Percentiles rank a stretch among this genome's conserved stretches.
phyloP scores from a whole-genome alignment of 2,797 vertebrate genomes.

The Natrix natrix region DNA sequence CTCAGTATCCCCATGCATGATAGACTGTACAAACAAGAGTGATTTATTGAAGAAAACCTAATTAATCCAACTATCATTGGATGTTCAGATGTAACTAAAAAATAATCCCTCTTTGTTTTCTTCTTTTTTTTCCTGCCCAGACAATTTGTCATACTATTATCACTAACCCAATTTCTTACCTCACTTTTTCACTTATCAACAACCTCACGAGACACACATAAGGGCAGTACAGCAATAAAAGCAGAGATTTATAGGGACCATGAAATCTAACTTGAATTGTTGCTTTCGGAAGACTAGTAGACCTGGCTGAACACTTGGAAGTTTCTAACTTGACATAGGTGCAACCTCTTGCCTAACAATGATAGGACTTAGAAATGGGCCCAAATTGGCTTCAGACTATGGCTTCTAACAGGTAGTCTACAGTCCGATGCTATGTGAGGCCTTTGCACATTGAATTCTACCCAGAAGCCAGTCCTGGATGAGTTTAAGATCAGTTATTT shows the following conservation, averaged over 20 bases:
- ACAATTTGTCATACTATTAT: not conserved
- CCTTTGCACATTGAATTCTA: not conserved
- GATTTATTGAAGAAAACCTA: not conserved
- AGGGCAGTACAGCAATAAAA: not conserved
- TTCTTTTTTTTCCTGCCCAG: not conserved
- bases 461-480: not conserved
- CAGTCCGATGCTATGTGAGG: accelerated
- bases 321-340: not conserved
- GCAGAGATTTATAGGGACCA: not conserved
- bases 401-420: not conserved
- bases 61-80: not conserved
- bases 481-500: not conserved
- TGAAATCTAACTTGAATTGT: not conserved
- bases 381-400: not conserved
- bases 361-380: not conserved
- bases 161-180: not conserved
- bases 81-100: not conserved
- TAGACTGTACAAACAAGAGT: not conserved
- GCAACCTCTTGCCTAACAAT: not conserved
- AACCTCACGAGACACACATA: not conserved
- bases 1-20: not conserved
- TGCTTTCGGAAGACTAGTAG: not conserved
- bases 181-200: not conserved
- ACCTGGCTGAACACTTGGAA: not conserved
- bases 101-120: not conserved